These are phyloP conservation scores for Notospermus geniculatus DNA, from an alignment of 1,140 invertebrate species.

Conservation along the genomic window DNA sequence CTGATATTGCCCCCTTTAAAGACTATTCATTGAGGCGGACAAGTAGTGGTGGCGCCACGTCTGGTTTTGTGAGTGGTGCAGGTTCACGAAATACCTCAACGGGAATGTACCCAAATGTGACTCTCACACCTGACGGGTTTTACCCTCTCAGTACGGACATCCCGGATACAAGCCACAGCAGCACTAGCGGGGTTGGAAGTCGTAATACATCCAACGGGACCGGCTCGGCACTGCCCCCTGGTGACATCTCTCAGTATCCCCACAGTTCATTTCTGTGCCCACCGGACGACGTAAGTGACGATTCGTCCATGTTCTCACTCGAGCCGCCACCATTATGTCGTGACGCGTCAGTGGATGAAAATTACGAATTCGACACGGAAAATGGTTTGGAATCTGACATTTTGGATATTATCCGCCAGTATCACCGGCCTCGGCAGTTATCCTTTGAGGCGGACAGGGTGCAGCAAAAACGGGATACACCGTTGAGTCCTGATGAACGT, in stretches of 20 bases:
- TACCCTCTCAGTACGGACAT: background rate
- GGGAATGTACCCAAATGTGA: background rate
- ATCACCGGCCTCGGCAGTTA: constrained; percentile 60
- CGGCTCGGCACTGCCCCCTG: constrained; percentile 59
- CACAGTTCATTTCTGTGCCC: constrained; percentile 31
- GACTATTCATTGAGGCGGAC: constrained; percentile 2
- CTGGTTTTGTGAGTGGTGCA: background rate
- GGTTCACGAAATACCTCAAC: background rate
- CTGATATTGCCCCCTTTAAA: constrained; percentile 1
- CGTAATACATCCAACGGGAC: constrained; percentile 85
- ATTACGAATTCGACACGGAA: constrained; percentile 85
- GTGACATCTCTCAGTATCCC: constrained; percentile 22
- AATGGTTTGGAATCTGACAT: constrained; percentile 48
- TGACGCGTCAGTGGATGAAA: constrained; percentile 87
- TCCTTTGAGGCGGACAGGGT: constrained; percentile 60
- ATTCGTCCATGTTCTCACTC: constrained; percentile 29
- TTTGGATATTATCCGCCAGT: constrained; percentile 41
- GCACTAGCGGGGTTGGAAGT: constrained; percentile 77
- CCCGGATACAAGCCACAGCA: constrained; percentile 70
- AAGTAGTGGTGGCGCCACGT: background rate
- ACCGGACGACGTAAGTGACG: constrained; percentile 37
- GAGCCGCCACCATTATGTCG: constrained; percentile 41
- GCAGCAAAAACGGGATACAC: constrained; percentile 54
- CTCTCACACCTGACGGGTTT: background rate
- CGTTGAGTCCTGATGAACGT: constrained; percentile 65